phyloP scores from a whole-genome alignment of 2,797 vertebrate genomes.

The Gambusia yucatana region DNA sequence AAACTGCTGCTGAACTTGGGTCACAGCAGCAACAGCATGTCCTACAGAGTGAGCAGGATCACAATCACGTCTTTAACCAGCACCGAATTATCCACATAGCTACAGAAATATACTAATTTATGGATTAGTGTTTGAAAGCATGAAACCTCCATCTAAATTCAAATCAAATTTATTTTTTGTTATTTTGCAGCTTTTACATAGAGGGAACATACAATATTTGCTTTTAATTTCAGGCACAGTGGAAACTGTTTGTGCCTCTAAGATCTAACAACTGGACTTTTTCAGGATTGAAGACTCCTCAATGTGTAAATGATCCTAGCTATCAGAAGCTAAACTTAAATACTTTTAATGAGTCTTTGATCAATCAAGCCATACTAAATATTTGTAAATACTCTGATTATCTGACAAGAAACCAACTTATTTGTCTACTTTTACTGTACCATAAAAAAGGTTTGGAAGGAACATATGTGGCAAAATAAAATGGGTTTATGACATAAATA shows the following conservation, averaged over 20 bases:
- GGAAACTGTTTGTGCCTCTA: background rate
- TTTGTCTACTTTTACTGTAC: background rate
- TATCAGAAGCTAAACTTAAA: background rate
- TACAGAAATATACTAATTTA: background rate
- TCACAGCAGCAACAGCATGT: background rate
- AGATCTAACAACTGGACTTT: background rate
- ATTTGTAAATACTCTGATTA: background rate
- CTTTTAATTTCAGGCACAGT: background rate
- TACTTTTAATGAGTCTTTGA: background rate
- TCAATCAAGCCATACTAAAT: background rate
- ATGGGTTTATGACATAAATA: background rate
- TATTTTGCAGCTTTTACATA: background rate
- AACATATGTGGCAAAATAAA: background rate
- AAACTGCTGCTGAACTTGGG: slow-evolving; percentile 62
- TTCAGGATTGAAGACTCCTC: background rate
- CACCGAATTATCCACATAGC: slow-evolving; percentile 70
- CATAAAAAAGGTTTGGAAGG: background rate
- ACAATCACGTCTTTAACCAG: slow-evolving; percentile 67
- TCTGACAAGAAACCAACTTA: background rate
- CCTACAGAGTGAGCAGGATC: slow-evolving; percentile 29
- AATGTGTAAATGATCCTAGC: background rate
- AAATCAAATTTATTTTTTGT: background rate
- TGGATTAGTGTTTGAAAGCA: background rate
- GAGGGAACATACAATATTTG: background rate
- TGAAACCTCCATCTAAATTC: background rate